phyloP scores from a whole-genome alignment of 2,888 invertebrate genomes.

The Hypolimnas misippus region DNA sequence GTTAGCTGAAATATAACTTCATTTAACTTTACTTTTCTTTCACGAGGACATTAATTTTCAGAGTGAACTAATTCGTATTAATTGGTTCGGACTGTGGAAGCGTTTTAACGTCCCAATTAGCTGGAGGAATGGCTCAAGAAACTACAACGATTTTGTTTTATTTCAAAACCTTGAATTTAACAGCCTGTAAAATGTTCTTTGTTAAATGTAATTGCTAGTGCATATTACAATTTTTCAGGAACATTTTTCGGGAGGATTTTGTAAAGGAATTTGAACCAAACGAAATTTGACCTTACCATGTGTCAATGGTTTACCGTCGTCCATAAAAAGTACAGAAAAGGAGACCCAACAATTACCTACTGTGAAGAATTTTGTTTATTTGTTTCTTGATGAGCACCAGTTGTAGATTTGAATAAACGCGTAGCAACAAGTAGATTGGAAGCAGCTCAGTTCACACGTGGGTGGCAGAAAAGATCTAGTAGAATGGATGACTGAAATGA shows the following conservation, averaged over 20 bases:
- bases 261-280: too few species aligned
- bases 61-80: constrained; percentile 13
- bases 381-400: too few species aligned
- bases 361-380: too few species aligned
- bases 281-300: too few species aligned
- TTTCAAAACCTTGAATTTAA: constrained; percentile 9
- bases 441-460: too few species aligned
- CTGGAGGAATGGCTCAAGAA: constrained; percentile 11
- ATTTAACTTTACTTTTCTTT: constrained; percentile 9
- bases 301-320: too few species aligned
- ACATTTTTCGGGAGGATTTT: not conserved
- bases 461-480: too few species aligned
- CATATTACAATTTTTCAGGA: not conserved
- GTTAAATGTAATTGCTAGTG: not conserved
- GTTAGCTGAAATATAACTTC: constrained; percentile 11
- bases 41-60: constrained; percentile 13
- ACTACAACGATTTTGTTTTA: constrained; percentile 8
- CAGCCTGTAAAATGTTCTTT: not conserved
- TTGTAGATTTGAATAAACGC: too few species aligned
- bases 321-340: too few species aligned
- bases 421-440: too few species aligned
- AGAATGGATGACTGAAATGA: too few species aligned
- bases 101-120: constrained; percentile 13
- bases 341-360: too few species aligned
- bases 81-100: constrained; percentile 14